Base-by-base conservation (phyloP, 2,888 invertebrate genomes). In the Epistrophe eligans region DNA sequence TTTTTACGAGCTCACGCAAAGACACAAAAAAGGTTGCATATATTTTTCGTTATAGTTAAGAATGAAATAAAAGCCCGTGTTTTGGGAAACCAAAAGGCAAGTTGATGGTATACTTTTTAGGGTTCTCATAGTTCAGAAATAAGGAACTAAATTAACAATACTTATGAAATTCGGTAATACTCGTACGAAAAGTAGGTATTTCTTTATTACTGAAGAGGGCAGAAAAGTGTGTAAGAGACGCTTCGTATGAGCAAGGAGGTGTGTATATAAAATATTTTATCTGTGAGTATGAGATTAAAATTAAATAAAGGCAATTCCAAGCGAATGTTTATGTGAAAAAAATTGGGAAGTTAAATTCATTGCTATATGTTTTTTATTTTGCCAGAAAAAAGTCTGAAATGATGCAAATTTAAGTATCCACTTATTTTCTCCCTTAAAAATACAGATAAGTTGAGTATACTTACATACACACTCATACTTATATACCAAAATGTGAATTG, bases 261-360 rank as follows among this genome's bases (percentile, higher is more conserved):
- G 70, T 81, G 77, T 43, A 73, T 48, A 73, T 77, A 73, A 64
- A 70, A 52, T 70, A 76, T 66, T 19, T 73, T 52, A 38, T 38
- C 48, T 52, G 24, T 24, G 17, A 40, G 64, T 67, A 71, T 80
- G 58, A 35, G 62, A 38, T 70, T 48, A 43, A 85, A 85, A 85
- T 82, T 77, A 71, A 85, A 85, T 77, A 70, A 73, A 43, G 70
- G 50, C 38, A 77, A 52, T 84, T 80, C 45, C 17, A 43, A 43
- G 55, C 45, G 8, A 79, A 79, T 79, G 73, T 79, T 79, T 57
- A 74, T 50, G 10, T 10, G n/a, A 55, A 40, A 6, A 1, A 70
- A 40, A 70, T 67, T 52, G 9, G 38, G 38, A 35, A 24, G 13
- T n/a, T n/a, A 15, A 43, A 43, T 15, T 45, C 64, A 64, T 45